A percentile compares a stretch with the other conserved stretches of the same genome.
These are phyloP conservation scores for Orthonyx spaldingii DNA, from an alignment of 2,113 vertebrate species.

Conservation along the genomic window DNA sequence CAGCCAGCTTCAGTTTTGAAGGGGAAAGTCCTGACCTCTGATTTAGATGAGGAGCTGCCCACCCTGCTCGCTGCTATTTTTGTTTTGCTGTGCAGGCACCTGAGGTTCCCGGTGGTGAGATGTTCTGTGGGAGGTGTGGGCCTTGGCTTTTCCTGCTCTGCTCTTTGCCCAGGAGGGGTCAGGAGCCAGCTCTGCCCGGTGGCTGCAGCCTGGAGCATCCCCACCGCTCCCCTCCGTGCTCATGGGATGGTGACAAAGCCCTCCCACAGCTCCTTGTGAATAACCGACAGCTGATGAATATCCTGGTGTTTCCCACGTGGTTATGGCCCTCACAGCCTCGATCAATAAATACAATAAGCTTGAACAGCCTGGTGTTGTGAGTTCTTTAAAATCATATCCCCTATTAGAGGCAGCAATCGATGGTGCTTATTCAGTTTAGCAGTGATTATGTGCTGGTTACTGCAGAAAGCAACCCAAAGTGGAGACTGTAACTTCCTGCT, in stretches of 20 bases:
- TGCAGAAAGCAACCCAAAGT: neutral
- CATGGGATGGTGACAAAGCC: neutral
- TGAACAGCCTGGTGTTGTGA: neutral
- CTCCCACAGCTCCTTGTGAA: neutral
- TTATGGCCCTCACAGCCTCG: neutral
- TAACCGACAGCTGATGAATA: neutral
- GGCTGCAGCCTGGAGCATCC: accelerated
- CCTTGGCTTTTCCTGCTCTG: neutral
- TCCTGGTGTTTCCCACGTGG: neutral
- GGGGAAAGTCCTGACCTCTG: neutral
- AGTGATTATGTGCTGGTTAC: neutral
- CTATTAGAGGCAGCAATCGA: neutral
- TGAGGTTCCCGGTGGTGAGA: too few species aligned
- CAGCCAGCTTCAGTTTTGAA: neutral
- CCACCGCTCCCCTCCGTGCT: neutral
- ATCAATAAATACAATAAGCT: slow-evolving; percentile 16
- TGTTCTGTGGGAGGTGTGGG: too few species aligned
- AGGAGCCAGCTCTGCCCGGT: neutral
- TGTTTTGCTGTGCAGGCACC: neutral
- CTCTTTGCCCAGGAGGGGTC: neutral
- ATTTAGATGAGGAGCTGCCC: neutral
- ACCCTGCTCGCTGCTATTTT: neutral
- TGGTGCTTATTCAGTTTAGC: slow-evolving; percentile 19
- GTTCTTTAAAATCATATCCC: slow-evolving; percentile 11
- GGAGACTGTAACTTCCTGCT: neutral